These are phyloP conservation scores for Eulemur macaco DNA, from an alignment of 2,113 vertebrate species.

Conservation along the genomic window DNA sequence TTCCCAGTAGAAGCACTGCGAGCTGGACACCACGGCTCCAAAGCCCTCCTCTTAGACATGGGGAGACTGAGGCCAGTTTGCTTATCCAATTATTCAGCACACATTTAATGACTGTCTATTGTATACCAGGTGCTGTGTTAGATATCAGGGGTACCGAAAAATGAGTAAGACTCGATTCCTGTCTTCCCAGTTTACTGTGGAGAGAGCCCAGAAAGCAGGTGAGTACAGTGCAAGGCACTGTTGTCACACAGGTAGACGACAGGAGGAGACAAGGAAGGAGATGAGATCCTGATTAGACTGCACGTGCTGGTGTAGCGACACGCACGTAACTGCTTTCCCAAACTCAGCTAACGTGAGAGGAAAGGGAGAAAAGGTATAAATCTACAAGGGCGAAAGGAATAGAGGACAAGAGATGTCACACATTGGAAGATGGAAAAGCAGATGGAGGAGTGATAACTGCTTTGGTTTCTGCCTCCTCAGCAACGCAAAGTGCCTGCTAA, in stretches of 20 bases:
- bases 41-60: not conserved
- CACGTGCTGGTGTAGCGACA: not conserved
- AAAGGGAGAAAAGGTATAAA: not conserved
- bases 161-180: not conserved
- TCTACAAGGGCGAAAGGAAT: not conserved
- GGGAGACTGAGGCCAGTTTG: not conserved
- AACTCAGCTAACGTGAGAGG: not conserved
- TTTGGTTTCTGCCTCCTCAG: not conserved
- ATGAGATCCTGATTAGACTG: not conserved
- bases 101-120: not conserved
- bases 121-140: not conserved
- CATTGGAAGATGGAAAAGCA: not conserved
- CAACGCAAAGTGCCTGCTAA: not conserved
- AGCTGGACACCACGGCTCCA: not conserved
- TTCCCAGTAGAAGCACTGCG: not conserved
- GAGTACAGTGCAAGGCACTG: too few species aligned
- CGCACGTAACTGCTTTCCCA: not conserved
- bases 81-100: not conserved
- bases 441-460: accelerated
- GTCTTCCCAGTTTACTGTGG: not conserved
- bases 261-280: not conserved
- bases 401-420: not conserved
- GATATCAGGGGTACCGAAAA: not conserved
- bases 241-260: not conserved
- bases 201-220: not conserved